Conservation (phyloP, 2,888 invertebrate species). For the Rhabditoides inermis region DNA sequence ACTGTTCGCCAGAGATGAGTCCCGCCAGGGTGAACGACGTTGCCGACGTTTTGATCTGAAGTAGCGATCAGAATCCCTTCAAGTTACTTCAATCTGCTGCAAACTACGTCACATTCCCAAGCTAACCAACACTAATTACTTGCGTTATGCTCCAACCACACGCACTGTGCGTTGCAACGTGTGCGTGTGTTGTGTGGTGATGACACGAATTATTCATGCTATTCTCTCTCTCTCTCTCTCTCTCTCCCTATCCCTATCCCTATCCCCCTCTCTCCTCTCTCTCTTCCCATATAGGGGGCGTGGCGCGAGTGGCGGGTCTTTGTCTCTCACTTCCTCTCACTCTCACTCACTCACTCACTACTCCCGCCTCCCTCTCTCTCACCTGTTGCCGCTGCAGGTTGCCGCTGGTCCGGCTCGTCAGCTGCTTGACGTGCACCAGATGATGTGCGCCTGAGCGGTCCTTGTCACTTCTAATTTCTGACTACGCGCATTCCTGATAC, state of each 20-base stretch:
- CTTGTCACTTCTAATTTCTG: background rate
- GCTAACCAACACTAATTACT: too few species aligned
- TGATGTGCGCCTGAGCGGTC: conserved; percentile 40
- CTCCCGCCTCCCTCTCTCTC: background rate
- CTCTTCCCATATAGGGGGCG: conserved; percentile 4
- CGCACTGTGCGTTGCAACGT: too few species aligned
- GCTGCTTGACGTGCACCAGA: conserved; percentile 47
- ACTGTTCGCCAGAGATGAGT: conserved; percentile 43
- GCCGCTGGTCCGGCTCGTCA: conserved; percentile 38
- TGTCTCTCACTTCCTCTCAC: background rate
- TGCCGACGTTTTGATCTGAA: conserved; percentile 45
- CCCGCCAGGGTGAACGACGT: conserved; percentile 41
- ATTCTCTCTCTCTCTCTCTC: background rate
- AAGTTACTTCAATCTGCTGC: too few species aligned
- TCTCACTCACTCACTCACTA: too few species aligned
- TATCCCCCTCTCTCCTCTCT: background rate
- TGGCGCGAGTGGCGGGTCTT: background rate
- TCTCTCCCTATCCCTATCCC: background rate
- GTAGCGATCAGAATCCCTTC: too few species aligned
- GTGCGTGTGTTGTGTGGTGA: too few species aligned
- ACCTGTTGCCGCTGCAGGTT: conserved; percentile 39
- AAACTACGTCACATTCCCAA: too few species aligned
- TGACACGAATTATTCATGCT: too few species aligned
- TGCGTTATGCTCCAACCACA: too few species aligned
- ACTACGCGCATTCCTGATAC: background rate